Base-by-base conservation (phyloP, 92 coral and sea anemone genomes). In the Umimayanthus kanabou region DNA sequence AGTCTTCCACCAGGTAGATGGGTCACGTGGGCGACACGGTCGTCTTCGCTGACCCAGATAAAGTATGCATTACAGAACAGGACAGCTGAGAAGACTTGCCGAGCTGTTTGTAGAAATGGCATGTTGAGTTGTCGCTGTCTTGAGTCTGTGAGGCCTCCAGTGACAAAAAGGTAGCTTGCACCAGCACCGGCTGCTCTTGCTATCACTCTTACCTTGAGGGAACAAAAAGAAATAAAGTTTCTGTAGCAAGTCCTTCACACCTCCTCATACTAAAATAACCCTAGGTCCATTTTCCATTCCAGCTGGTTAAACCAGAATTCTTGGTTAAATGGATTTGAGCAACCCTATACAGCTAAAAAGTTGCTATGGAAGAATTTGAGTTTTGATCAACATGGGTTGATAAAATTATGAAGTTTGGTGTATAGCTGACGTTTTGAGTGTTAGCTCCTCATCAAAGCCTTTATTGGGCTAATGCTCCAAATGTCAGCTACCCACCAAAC, bases 101-200 rank as follows among this genome's bases (percentile, higher is more conserved):
- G 97, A 16, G 87, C 79, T 83, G 79, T 71, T 83, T 83, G 87
- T 30, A 83, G 78, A 83, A 83, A 83, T 26, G 87, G 79, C 67
- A 83, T 83, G 67, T 71, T 83, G 10, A 83, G 67, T 29, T 70
- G 66, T 49, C 10, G 47, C 43, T 40, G 76, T 70, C 33, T 72
- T 13, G 87, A 83, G 83, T 97, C 99, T 1, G 95, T 88, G n/a
- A 97, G 94, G 14, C 99, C 99, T 28, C 98, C 99, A 77, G 95
- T 94, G 33, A 97, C 95, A 77, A 97, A 85, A 16, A 97, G 92
- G 66, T 97, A 97, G 33, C 98, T 92, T n/a, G 93, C 99, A 78
- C 90, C 91, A 23, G 88, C 93, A 37, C 95, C 99, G 22, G 92
- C 89, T 61, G 98, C 92, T 81, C 98, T 96, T 53, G 89, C 94